Conservation (phyloP, 2,797 vertebrate genomes). For the Parambassis ranga region DNA sequence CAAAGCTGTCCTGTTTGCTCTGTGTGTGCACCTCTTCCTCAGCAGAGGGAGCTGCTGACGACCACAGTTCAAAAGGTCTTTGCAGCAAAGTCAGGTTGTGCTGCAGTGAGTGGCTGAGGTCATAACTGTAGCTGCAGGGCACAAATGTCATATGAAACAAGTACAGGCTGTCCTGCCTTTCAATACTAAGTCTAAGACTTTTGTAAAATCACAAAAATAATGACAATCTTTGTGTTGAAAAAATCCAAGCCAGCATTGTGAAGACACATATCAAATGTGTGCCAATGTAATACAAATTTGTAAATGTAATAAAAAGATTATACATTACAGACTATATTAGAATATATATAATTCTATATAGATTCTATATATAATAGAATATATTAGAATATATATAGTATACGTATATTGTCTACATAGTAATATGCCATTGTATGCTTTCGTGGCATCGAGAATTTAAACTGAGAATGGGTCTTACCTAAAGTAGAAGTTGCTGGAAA, state of each 20-base stretch:
- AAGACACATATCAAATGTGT: too few relatives aligned
- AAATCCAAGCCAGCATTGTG: too few relatives aligned
- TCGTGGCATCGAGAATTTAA: background rate
- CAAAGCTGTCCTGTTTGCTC: slow-evolving; percentile 90
- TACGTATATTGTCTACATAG: too few relatives aligned
- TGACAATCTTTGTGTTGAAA: too few relatives aligned
- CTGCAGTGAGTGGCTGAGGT: slow-evolving; percentile 96
- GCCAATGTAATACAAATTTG: too few relatives aligned
- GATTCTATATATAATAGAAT: too few relatives aligned
- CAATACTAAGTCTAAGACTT: too few relatives aligned
- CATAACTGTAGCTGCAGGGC: slow-evolving; percentile 92
- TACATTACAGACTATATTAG: too few relatives aligned
- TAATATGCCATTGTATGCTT: background rate
- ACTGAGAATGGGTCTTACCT: slow-evolving; percentile 77
- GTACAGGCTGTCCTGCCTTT: background rate
- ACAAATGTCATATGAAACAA: slow-evolving; percentile 13
- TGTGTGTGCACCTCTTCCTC: slow-evolving; percentile 81
- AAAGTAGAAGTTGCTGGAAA: slow-evolving; percentile 99
- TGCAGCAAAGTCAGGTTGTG: slow-evolving; percentile 92
- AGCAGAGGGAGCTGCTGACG: slow-evolving; percentile 8
- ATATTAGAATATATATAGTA: too few relatives aligned
- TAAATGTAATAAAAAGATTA: too few relatives aligned
- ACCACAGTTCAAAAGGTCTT: slow-evolving; percentile 84
- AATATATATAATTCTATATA: too few relatives aligned
- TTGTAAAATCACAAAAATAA: background rate